Conservation (phyloP, 2,888 invertebrate genomes). For the Dorcus hopei region DNA sequence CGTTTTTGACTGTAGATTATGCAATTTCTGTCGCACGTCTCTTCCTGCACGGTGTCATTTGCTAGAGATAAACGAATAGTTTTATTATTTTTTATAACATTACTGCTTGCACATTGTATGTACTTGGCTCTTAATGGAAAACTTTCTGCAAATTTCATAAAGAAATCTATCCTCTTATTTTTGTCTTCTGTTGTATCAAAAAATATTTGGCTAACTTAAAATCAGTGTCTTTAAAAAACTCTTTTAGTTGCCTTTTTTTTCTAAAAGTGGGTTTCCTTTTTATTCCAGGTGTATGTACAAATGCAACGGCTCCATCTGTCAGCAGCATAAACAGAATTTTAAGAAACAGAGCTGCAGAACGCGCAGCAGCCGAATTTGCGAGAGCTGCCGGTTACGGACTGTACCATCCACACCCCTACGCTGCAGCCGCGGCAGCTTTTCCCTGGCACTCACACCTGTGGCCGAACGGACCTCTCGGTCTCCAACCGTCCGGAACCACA, state of each 20-base stretch:
- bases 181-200: too few relatives aligned
- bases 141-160: too few relatives aligned
- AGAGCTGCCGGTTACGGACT: constrained; percentile 86
- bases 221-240: too few relatives aligned
- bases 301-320: constrained; percentile 93
- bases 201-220: too few relatives aligned
- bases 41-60: too few relatives aligned
- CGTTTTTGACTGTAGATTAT: too few relatives aligned
- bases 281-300: constrained; percentile 85
- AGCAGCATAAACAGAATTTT: constrained; percentile 96
- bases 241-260: not conserved
- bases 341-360: constrained; percentile 91
- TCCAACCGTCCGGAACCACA: constrained; percentile 57
- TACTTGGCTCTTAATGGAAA: too few relatives aligned
- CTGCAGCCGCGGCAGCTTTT: constrained; percentile 54
- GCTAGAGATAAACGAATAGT: too few relatives aligned
- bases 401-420: constrained; percentile 74
- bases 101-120: too few relatives aligned
- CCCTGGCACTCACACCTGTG: constrained; percentile 61
- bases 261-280: constrained; percentile 13
- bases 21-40: too few relatives aligned
- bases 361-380: constrained; percentile 94
- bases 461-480: constrained; percentile 59
- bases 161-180: too few relatives aligned
- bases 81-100: too few relatives aligned